Percentiles rank a stretch among this genome's conserved stretches.
Evolutionary conservation across 2,797 vertebrate genomes (phyloP).

Genomic region (Selene dorsalis): DNA sequence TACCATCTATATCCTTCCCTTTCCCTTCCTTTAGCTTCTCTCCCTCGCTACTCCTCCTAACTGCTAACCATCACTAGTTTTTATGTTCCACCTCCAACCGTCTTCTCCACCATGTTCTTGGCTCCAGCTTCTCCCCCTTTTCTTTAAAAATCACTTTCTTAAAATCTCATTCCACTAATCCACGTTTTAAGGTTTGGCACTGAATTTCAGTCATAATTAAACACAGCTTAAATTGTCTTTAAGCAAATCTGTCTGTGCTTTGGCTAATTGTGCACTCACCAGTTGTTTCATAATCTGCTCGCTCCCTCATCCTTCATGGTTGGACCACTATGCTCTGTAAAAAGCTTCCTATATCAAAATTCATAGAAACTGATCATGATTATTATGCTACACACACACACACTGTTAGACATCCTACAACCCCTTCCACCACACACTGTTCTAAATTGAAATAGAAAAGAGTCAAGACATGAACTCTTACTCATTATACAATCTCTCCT

Average conservation of each 20-base stretch:
- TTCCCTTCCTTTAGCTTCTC: neutral
- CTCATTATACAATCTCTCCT: neutral
- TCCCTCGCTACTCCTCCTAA: neutral
- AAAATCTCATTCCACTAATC: slow-evolving; percentile 11
- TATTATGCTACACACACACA: slow-evolving; percentile 5
- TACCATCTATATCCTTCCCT: neutral
- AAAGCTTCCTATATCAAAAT: slow-evolving; percentile 14
- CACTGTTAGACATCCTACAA: neutral
- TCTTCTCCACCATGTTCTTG: slow-evolving; percentile 9
- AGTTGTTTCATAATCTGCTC: slow-evolving; percentile 37
- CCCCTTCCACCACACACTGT: neutral
- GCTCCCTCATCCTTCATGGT: slow-evolving; percentile 12
- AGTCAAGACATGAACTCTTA: neutral
- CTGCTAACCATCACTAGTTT: slow-evolving; percentile 35
- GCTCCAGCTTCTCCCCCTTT: neutral
- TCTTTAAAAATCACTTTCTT: slow-evolving; percentile 21
- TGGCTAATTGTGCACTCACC: slow-evolving; percentile 25
- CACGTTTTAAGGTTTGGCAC: slow-evolving; percentile 4
- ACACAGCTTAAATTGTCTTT: slow-evolving; percentile 20
- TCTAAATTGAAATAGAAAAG: slow-evolving; percentile 14
- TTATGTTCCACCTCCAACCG: slow-evolving; percentile 58
- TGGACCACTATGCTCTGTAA: slow-evolving; percentile 16
- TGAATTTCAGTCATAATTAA: slow-evolving; percentile 7
- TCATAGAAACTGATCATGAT: slow-evolving; percentile 8
- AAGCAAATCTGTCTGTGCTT: slow-evolving; percentile 41